These are phyloP conservation scores for Phymanthus crucifer DNA, from an alignment of 92 coral and sea anemone species.

Conservation along the genomic window DNA sequence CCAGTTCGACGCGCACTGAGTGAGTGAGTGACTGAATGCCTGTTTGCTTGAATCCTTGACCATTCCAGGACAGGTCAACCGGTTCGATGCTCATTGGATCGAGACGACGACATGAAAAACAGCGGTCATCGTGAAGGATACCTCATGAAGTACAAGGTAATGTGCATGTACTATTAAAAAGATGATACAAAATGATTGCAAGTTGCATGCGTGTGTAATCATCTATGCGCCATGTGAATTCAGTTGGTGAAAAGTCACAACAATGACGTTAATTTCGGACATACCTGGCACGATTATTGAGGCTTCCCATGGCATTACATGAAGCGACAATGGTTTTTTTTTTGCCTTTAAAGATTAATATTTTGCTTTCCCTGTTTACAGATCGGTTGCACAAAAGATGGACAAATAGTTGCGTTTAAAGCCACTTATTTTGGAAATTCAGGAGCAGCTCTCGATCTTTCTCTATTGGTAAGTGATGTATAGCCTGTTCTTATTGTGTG, in stretches of 20 bases:
- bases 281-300: too few species aligned
- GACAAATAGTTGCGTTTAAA: slow-evolving; percentile 38
- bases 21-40: too few species aligned
- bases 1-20: too few species aligned
- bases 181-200: too few species aligned
- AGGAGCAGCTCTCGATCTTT: slow-evolving; percentile 40
- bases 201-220: too few species aligned
- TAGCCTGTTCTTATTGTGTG: background rate
- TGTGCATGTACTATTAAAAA: too few species aligned
- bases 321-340: too few species aligned
- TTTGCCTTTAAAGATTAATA: too few species aligned
- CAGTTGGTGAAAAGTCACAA: too few species aligned
- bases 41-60: background rate
- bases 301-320: too few species aligned
- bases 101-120: slow-evolving; percentile 46
- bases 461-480: slow-evolving; percentile 18
- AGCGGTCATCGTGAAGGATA: slow-evolving; percentile 38
- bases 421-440: slow-evolving; percentile 23
- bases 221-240: too few species aligned
- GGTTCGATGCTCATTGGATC: slow-evolving; percentile 45
- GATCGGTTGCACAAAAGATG: slow-evolving; percentile 37
- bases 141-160: slow-evolving; percentile 47
- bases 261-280: too few species aligned
- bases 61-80: slow-evolving; percentile 34
- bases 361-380: background rate